Conservation (phyloP, 64 coral and sea anemone genomes). For the Porites lutea region DNA sequence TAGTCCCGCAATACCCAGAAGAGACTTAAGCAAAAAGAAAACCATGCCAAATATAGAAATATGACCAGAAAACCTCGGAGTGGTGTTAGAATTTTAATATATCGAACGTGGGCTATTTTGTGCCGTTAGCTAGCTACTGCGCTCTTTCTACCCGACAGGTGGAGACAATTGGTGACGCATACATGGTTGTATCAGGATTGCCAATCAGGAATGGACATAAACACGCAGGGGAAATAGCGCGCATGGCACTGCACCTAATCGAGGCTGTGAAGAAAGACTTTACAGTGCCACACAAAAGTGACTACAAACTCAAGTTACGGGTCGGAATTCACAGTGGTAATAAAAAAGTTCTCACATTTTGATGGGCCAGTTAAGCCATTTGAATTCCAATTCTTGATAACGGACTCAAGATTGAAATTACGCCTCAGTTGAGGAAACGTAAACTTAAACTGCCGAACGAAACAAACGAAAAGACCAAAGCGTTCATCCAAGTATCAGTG, state of each 20-base stretch:
- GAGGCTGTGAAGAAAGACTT: slow-evolving; percentile 84
- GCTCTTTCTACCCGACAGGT: slow-evolving; percentile 81
- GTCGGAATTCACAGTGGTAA: slow-evolving; percentile 86
- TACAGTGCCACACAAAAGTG: slow-evolving; percentile 64
- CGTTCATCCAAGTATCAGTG: no score
- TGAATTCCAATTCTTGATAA: no score
- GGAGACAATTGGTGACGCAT: background rate
- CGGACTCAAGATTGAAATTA: no score
- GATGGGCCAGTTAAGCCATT: no score
- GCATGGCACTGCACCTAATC: slow-evolving; percentile 74
- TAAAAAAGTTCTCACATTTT: background rate
- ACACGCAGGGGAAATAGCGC: slow-evolving; percentile 72
- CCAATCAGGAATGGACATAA: slow-evolving; percentile 71
- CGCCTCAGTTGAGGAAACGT: no score
- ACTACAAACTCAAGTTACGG: slow-evolving; percentile 72
- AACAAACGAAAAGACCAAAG: no score
- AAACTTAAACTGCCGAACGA: no score
- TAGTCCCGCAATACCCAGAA: no score
- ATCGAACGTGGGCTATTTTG: background rate
- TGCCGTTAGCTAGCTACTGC: slow-evolving; percentile 70
- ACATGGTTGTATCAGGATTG: slow-evolving; percentile 3
- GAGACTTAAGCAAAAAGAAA: no score
- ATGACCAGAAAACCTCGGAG: no score
- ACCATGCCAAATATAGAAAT: no score
- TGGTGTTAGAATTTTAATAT: no score